These are phyloP conservation scores for Poeciliopsis turrubarensis DNA, from an alignment of 2,113 vertebrate species.

Conservation along the genomic window DNA sequence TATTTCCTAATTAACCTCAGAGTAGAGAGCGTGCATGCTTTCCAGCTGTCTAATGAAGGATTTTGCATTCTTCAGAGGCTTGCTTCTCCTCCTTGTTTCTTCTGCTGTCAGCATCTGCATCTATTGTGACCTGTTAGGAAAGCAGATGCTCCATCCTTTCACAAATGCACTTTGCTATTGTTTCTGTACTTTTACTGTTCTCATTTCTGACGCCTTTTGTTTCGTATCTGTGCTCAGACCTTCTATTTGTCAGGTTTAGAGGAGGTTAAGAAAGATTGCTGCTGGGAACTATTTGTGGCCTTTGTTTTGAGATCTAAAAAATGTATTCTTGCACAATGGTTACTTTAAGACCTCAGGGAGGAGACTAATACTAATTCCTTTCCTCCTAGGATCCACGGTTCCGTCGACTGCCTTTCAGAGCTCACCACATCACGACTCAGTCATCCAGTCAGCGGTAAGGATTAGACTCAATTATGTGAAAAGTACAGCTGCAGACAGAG, in stretches of 20 bases:
- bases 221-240: background rate
- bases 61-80: slow-evolving; percentile 36
- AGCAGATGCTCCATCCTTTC: slow-evolving; percentile 6
- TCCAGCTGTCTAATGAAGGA: slow-evolving; percentile 50
- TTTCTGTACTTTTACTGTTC: background rate
- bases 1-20: slow-evolving; percentile 65
- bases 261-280: background rate
- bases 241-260: slow-evolving; percentile 17
- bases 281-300: background rate
- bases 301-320: background rate
- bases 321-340: background rate
- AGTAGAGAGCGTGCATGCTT: slow-evolving; percentile 22
- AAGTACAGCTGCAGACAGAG: background rate
- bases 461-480: background rate
- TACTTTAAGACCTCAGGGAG: background rate
- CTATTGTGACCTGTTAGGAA: slow-evolving; percentile 52
- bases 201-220: background rate
- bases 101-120: slow-evolving; percentile 60
- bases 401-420: slow-evolving; percentile 92
- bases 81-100: slow-evolving; percentile 24
- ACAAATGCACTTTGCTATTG: background rate
- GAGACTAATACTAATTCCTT: background rate
- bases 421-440: slow-evolving; percentile 84
- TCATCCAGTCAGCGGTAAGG: slow-evolving; percentile 86
- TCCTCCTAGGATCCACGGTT: slow-evolving; percentile 86